Evolutionary conservation across 2,888 invertebrate genomes (phyloP).

Genomic region (Aphidoletes aphidimyza): DNA sequence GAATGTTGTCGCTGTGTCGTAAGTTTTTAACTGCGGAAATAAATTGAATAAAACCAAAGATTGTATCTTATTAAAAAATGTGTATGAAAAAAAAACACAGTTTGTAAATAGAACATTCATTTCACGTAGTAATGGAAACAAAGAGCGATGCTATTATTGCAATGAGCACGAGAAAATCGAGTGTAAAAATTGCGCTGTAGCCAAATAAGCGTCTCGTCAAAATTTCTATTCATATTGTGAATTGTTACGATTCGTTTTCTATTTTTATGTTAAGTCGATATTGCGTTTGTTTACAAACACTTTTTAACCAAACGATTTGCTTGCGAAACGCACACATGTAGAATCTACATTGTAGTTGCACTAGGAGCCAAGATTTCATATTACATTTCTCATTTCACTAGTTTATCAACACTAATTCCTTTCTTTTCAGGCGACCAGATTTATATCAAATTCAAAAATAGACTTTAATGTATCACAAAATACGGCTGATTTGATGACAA

Average conservation of each 20-base stretch:
- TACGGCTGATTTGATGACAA: not conserved
- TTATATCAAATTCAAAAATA: too few relatives aligned
- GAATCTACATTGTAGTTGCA: too few relatives aligned
- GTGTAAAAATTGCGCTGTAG: constrained; percentile 5
- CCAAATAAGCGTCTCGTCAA: not conserved
- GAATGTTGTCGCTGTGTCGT: not conserved
- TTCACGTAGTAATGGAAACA: not conserved
- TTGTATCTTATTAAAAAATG: too few relatives aligned
- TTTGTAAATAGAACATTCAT: constrained; percentile 5
- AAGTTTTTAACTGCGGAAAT: too few relatives aligned
- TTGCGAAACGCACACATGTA: not conserved
- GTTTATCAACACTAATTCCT: not conserved
- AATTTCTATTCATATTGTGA: not conserved
- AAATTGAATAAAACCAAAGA: too few relatives aligned
- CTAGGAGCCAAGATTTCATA: too few relatives aligned
- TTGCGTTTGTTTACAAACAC: constrained; percentile 51
- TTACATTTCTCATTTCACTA: not conserved
- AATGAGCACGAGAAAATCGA: not conserved
- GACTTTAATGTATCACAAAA: too few relatives aligned
- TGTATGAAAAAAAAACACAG: not conserved
- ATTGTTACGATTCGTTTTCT: not conserved
- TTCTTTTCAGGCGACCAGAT: too few relatives aligned
- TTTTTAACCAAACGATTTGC: not conserved
- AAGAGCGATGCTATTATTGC: too few relatives aligned
- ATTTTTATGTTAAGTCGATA: not conserved